Evolutionary conservation across 1,140 invertebrate genomes (phyloP), one percentile per base, ranked within the genome.

Genomic region (Orussus abietinus): DNA sequence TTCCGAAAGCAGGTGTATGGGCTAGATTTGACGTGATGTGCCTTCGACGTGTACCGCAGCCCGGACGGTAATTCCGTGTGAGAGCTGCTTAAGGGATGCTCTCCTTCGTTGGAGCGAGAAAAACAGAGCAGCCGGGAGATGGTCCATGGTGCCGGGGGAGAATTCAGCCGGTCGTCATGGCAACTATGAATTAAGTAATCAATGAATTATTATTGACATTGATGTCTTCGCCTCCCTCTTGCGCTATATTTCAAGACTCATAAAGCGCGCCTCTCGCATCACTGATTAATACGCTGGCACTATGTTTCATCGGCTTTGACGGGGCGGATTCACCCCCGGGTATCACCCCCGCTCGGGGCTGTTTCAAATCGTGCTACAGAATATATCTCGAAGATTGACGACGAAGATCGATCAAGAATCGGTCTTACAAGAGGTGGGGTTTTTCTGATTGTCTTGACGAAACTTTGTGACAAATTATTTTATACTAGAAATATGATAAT

Each of bases 161-260:
- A n/a, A n/a, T n/a, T n/a, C n/a, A 57, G 67, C 53, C 59, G 62
- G 66, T 73, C 49, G 58, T 55, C 66, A 70, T 65, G 58, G 68
- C 25, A 66, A 70, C 66, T 65, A 45, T 62, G 66, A 71, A 71
- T 71, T 71, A 65, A 69, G 66, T 70, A 72, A 72, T 72, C 68
- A 69, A 69, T 69, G 66, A 73, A 71, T 73, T 73, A 71, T 73
- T 72, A 73, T 73, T 71, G 70, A 71, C 69, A 69, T 69, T 72
- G 69, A 71, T 70, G 66, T 68, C 66, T 65, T 64, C 42, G 46
- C 55, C 47, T 33, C 30, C 30, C 26, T 35, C 33, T 47, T 39
- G 36, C 47, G 51, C 52, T 57, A 64, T 69, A 62, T 63, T 66
- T 65, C 58, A 57, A 62, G 62, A 59, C 61, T 64, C 58, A 61